Base-by-base conservation (phyloP, 2,888 invertebrate genomes). In the Ormyrus pomaceus region DNA sequence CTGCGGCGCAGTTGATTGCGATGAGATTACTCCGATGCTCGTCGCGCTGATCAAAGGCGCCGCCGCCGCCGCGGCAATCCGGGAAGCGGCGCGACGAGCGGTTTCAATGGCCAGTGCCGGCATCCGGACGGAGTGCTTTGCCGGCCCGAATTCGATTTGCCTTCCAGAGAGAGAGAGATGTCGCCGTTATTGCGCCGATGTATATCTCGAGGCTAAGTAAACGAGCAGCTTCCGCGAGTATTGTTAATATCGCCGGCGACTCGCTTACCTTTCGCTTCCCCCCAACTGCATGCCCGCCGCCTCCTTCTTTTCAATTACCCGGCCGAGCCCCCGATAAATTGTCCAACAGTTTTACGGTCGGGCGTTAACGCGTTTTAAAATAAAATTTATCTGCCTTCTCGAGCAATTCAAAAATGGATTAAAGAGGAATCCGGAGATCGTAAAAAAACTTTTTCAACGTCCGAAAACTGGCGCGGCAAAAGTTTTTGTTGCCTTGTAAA, bases 21-120 rank as follows among this genome's bases (percentile, higher is more conserved):
- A 73, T 79, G 72, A 82, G 86, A 84, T 86, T 85, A 86, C 82
- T 85, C 64, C n/a, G 48, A 48, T 64, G 62, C 46, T 64, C 64
- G 64, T 64, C 64, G 64, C 64, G 64, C 82, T 85, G 86, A 84
- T 86, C 86, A 86, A 86, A 86, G 85, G 46, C 83, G 34, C 34
- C 34, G 34, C 34, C 34, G 34, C 34, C 83, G 34, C 34, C 34
- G 34, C 34, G 58, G 78, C 77, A 86, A 83, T 83, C 85, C 80
- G 77, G 65, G 73, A 46, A 10, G 7, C 6, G 34, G 62, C 11
- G 11, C 62, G 9, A 9, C 61, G 61, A 62, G 62, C 62, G 62
- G 48, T 62, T 64, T 64, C 64, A 64, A 64, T 46, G 62, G 46
- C 61, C 34, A 34, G n/a, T 3, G 19, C 34, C 19, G 34, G n/a